phyloP scores from a whole-genome alignment of 2,797 vertebrate species.

The Crocidura indochinensis region DNA sequence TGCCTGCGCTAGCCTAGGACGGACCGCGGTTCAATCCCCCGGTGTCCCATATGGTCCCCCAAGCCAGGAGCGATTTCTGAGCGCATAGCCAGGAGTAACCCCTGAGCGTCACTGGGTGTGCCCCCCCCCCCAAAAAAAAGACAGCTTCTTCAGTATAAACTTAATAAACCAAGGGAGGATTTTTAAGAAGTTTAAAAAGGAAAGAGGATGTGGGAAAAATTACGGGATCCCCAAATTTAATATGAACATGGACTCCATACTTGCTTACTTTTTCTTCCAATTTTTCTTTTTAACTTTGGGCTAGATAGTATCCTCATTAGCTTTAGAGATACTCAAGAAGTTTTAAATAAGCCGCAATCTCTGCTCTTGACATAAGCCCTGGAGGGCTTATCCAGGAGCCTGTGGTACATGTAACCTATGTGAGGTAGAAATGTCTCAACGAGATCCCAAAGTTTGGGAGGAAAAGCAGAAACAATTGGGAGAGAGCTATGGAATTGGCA shows the following conservation, averaged over 20 bases:
- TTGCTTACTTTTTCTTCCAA: slow-evolving; percentile 27
- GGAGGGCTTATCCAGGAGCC: slow-evolving; percentile 43
- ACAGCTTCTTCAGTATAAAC: slow-evolving; percentile 62
- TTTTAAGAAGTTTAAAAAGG: slow-evolving; percentile 44
- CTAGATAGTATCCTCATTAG: slow-evolving; percentile 36
- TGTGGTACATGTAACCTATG: slow-evolving; percentile 36
- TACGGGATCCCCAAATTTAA: slow-evolving; percentile 19
- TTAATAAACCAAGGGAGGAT: slow-evolving; percentile 21
- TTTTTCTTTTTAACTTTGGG: slow-evolving; percentile 10
- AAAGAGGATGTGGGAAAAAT: slow-evolving; percentile 16
- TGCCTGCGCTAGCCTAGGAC: too few species aligned
- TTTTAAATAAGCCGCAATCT: slow-evolving; percentile 14
- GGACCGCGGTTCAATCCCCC: too few species aligned
- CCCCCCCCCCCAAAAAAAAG: too few species aligned
- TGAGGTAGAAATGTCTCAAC: slow-evolving; percentile 74
- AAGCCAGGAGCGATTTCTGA: too few species aligned
- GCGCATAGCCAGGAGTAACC: too few species aligned
- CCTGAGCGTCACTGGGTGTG: too few species aligned
- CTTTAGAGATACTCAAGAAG: slow-evolving; percentile 37
- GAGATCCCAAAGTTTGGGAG: slow-evolving; percentile 53
- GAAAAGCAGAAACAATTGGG: not conserved
- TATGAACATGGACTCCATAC: slow-evolving; percentile 37
- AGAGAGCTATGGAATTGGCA: slow-evolving; percentile 30
- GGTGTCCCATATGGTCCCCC: too few species aligned
- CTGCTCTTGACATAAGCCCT: slow-evolving; percentile 18